A percentile compares a stretch with the other conserved stretches of the same genome.
These are phyloP conservation scores for Lepidurus apus DNA, from an alignment of 1,140 invertebrate genomes.

Conservation along the genomic window DNA sequence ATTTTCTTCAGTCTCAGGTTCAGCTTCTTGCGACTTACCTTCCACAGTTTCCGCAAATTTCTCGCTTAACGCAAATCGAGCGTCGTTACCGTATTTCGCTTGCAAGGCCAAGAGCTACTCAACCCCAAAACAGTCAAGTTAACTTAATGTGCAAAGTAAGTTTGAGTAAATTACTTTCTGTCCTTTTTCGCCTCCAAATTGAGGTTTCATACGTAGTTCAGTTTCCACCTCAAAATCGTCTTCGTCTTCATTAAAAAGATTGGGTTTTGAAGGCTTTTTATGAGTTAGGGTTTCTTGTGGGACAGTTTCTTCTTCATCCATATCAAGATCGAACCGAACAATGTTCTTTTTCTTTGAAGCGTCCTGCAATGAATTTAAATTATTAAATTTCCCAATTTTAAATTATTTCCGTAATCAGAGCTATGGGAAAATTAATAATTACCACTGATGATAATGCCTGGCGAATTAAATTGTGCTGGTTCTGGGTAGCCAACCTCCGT, in stretches of 20 bases:
- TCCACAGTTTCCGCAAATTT: not conserved
- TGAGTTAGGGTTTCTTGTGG: not conserved
- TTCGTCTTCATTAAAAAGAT: conserved; percentile 25
- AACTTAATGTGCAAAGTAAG: not conserved
- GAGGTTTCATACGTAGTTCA: conserved; percentile 7
- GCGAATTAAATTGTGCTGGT: conserved; percentile 25
- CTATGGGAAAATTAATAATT: not conserved
- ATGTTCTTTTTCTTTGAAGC: not conserved
- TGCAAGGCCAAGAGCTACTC: conserved; percentile 19
- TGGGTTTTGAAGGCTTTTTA: not conserved
- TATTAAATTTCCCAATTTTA: not conserved
- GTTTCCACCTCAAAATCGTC: not conserved
- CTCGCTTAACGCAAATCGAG: conserved; percentile 20
- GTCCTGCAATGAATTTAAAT: not conserved
- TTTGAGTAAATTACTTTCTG: not conserved
- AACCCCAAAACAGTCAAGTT: not conserved
- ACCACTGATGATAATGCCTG: conserved; percentile 23
- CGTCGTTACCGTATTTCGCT: conserved; percentile 17
- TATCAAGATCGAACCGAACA: not conserved
- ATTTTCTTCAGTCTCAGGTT: conserved; percentile 9
- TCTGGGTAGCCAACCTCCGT: not conserved
- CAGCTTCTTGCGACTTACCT: not conserved
- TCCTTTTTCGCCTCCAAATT: conserved; percentile 27
- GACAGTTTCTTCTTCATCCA: not conserved
- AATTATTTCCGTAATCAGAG: not conserved